A percentile compares a stretch with the other conserved stretches of the same genome.
These are phyloP conservation scores for Melanocharis versteri DNA, from an alignment of 2,113 vertebrate species.

Conservation along the genomic window DNA sequence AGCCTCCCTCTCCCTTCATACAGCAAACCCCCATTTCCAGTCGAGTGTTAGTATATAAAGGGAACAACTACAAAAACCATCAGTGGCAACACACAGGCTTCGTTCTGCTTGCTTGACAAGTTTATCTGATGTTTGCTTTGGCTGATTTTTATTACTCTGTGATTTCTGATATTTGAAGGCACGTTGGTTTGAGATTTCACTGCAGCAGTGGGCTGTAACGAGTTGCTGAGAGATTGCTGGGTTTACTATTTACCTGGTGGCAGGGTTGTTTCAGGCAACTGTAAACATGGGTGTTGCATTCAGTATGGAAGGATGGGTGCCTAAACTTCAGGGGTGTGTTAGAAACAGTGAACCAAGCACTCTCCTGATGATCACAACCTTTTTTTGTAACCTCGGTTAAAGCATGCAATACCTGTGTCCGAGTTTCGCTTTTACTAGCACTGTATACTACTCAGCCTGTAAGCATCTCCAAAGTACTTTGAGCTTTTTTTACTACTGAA, in stretches of 20 bases:
- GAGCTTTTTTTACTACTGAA: not conserved
- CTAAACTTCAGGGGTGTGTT: not conserved
- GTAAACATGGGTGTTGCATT: not conserved
- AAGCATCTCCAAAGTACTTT: not conserved
- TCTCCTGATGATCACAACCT: not conserved
- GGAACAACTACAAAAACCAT: not conserved
- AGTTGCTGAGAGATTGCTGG: not conserved
- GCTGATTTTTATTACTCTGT: not conserved
- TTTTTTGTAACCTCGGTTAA: not conserved
- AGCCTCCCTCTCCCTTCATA: not conserved
- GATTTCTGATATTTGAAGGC: not conserved
- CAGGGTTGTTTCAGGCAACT: not conserved
- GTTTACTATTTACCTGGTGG: not conserved
- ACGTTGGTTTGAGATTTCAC: not conserved
- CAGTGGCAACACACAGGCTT: not conserved
- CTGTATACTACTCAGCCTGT: not conserved
- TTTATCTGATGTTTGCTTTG: not conserved
- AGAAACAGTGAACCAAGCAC: not conserved
- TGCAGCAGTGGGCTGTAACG: fast-evolving
- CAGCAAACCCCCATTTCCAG: not conserved
- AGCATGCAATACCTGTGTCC: not conserved
- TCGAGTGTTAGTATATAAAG: not conserved
- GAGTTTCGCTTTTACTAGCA: not conserved
- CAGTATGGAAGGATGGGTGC: not conserved
- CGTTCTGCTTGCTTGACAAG: not conserved